phyloP scores from a whole-genome alignment of 2,888 invertebrate species.

The Pristionchus entomophagus region DNA sequence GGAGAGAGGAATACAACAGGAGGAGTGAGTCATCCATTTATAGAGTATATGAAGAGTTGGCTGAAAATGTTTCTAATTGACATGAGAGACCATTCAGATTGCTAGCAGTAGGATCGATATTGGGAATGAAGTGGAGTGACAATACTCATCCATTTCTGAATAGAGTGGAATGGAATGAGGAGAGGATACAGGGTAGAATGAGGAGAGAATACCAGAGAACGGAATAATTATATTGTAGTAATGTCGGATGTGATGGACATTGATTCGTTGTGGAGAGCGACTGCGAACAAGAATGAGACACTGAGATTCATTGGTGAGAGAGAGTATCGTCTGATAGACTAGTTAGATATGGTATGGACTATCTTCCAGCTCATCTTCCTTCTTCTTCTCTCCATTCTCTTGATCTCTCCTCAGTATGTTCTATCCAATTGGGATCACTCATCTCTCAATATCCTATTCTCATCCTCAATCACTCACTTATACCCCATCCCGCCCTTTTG shows the following conservation, averaged over 20 bases:
- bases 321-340: not conserved
- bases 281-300: not conserved
- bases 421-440: not conserved
- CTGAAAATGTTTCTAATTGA: too few species aligned
- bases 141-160: not conserved
- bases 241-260: not conserved
- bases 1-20: not conserved
- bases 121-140: slow-evolving; percentile 13
- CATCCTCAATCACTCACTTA: not conserved
- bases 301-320: not conserved
- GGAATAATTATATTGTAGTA: not conserved
- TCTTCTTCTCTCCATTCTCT: not conserved
- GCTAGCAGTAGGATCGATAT: not conserved
- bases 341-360: not conserved
- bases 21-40: too few species aligned
- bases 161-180: slow-evolving; percentile 20
- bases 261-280: slow-evolving; percentile 14
- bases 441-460: not conserved
- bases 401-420: not conserved
- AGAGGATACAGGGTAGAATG: not conserved
- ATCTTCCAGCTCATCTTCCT: not conserved
- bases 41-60: too few species aligned
- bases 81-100: not conserved
- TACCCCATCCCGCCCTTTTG: slow-evolving; percentile 18
- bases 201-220: not conserved